phyloP scores from a whole-genome alignment of 1,140 invertebrate genomes.

The Bombus balteatus region DNA sequence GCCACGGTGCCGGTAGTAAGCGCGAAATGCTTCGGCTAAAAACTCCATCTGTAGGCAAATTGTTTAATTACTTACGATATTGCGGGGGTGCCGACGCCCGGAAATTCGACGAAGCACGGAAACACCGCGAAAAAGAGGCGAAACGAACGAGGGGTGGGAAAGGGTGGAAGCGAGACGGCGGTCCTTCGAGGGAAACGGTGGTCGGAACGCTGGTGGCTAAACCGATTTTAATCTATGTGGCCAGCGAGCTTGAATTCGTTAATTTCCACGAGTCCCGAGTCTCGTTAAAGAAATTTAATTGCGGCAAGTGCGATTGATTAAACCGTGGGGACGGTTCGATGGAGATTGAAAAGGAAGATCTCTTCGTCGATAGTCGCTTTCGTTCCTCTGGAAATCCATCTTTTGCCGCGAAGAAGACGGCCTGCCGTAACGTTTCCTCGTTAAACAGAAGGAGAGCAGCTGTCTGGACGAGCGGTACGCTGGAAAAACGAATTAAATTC shows the following conservation, averaged over 20 bases:
- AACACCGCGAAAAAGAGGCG: constrained; percentile 47
- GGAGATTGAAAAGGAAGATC: constrained; percentile 53
- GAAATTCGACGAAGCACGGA: constrained; percentile 57
- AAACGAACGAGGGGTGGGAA: not conserved
- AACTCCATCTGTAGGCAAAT: constrained; percentile 83
- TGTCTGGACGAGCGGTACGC: not conserved
- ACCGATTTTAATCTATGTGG: constrained; percentile 62
- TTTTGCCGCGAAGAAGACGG: constrained; percentile 27
- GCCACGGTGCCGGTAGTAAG: constrained; percentile 64
- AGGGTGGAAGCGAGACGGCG: not conserved
- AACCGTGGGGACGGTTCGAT: constrained; percentile 42
- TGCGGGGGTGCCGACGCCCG: constrained; percentile 49
- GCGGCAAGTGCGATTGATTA: constrained; percentile 66
- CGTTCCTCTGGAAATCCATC: not conserved
- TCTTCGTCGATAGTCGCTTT: not conserved
- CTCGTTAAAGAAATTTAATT: constrained; percentile 70
- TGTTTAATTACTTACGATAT: constrained; percentile 81
- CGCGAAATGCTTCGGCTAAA: constrained; percentile 78
- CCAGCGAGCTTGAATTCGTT: constrained; percentile 50
- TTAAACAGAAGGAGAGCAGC: constrained; percentile 48
- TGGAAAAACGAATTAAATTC: constrained; percentile 50
- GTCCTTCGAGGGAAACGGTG: not conserved
- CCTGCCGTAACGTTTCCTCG: constrained; percentile 47
- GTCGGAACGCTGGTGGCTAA: constrained; percentile 4
- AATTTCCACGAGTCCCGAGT: constrained; percentile 42